Percentiles rank a stretch among this genome's conserved stretches.
These are phyloP conservation scores for Lepidotrigona ventralis DNA, from an alignment of 1,140 invertebrate species.

Conservation along the genomic window DNA sequence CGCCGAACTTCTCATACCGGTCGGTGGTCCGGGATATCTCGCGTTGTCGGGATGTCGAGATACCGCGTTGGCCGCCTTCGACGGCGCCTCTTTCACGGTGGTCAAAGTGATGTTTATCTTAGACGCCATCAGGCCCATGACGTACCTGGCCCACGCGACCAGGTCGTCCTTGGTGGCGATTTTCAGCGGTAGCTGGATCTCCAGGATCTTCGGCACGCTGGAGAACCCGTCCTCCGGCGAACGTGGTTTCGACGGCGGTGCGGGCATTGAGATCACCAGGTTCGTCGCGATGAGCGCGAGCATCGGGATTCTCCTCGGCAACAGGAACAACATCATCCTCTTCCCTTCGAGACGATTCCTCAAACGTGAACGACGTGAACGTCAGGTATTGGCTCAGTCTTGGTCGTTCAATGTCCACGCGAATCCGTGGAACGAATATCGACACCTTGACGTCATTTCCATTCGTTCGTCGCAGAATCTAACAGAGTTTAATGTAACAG, in stretches of 20 bases:
- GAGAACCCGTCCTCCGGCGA: constrained; percentile 46
- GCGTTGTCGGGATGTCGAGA: not conserved
- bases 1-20: not conserved
- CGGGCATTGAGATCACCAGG: constrained; percentile 39
- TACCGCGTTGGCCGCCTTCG: not conserved
- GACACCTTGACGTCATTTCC: constrained; percentile 1
- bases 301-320: constrained; percentile 30
- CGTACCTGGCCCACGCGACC: constrained; percentile 73
- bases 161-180: constrained; percentile 71
- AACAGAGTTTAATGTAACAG: no score
- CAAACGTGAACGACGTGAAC: not conserved
- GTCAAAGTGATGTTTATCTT: constrained; percentile 73
- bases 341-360: not conserved
- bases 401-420: not conserved
- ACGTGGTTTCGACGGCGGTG: constrained; percentile 5
- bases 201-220: constrained; percentile 57
- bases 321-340: constrained; percentile 34
- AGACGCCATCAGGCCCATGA: constrained; percentile 74
- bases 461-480: no score
- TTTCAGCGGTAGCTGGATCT: constrained; percentile 70
- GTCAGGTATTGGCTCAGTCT: not conserved
- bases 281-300: constrained; percentile 42
- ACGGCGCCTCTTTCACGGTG: constrained; percentile 24
- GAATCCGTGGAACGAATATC: not conserved
- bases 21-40: not conserved